Base-by-base conservation (phyloP, 2,113 vertebrate genomes). In the Camelus dromedarius region DNA sequence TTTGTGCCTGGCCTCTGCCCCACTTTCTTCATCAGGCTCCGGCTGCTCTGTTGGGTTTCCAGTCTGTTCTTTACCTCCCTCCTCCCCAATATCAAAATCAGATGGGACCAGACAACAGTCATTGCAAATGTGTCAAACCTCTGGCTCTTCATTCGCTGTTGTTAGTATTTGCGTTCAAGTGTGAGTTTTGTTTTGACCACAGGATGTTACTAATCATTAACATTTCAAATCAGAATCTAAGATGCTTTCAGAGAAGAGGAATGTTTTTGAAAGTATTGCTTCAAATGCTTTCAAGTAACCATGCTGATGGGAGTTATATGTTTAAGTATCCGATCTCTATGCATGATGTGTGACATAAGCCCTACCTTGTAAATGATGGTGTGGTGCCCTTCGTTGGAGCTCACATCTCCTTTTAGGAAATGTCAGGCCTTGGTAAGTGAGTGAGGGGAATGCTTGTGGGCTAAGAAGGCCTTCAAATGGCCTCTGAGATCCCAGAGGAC, bases 171-270 rank as follows among this genome's bases (percentile, higher is more conserved):
- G 66, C 46, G 24, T 84, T 91, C 69, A 70, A 93, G 67, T 35
- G 32, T 38, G 54, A 46, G 72, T 64, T 96, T 93, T 79, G 54
- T 93, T 97, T 81, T 66, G 50, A 60, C 35, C 13, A n/a, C 35
- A 28, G 58, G n/a, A 22, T 75, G 42, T 38, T 64, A 84, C 58
- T 67, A 30, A 56, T 70, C 58, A 38, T 24, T 32, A 69, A 18
- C 26, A 9, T 92, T 89, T 91, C 48, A 67, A 54, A 83, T 95
- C 83, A 93, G 79, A 86, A 73, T 79, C 16, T 70, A 56, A 93
- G 81, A 66, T 83, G 87, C 75, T 90, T 79, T 77, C 42, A 22
- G 95, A 79, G 69, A 56, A 85, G 12, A 83, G 28, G 67, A 30
- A 30, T 35, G 70, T 70, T 76, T 93, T 22, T 4, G 3, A 83